Evolutionary conservation across 2,888 invertebrate species (phyloP).

Genomic region (Allacma fusca): DNA sequence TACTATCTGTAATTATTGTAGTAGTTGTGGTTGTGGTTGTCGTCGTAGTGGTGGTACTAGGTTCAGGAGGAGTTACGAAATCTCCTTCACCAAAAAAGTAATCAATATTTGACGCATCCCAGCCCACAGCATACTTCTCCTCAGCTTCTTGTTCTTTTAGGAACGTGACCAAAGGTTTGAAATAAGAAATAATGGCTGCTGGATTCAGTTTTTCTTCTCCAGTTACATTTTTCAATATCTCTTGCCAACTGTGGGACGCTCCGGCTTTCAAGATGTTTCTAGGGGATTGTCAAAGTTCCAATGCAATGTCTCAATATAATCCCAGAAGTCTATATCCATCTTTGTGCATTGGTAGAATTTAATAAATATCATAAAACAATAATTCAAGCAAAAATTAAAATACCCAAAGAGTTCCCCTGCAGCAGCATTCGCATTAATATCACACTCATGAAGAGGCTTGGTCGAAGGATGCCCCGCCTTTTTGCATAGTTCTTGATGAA

Average conservation of each 20-base stretch:
- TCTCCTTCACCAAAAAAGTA: constrained; percentile 21
- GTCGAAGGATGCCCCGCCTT: constrained; percentile 72
- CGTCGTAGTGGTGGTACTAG: neutral
- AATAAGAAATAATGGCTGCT: constrained; percentile 80
- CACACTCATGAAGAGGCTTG: constrained; percentile 78
- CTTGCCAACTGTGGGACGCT: constrained; percentile 75
- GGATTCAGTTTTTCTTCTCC: constrained; percentile 77
- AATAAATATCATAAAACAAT: no score
- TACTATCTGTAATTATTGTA: no score
- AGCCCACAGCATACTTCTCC: constrained; percentile 73
- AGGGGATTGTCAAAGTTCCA: neutral
- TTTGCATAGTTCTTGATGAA: constrained; percentile 79
- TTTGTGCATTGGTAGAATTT: no score
- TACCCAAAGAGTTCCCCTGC: constrained; percentile 75
- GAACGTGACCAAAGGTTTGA: constrained; percentile 81
- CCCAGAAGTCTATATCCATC: no score
- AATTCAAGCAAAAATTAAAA: neutral
- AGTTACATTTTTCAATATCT: constrained; percentile 82
- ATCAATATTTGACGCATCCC: constrained; percentile 69
- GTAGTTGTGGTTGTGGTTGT: neutral
- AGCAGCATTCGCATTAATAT: constrained; percentile 79
- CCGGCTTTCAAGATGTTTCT: constrained; percentile 60
- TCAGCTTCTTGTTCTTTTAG: constrained; percentile 76
- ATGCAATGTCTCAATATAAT: neutral
- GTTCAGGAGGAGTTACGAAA: neutral